A percentile compares a stretch with the other conserved stretches of the same genome.
phyloP scores from a whole-genome alignment of 92 coral and sea anemone genomes.

The Epizoanthus scotinus region DNA sequence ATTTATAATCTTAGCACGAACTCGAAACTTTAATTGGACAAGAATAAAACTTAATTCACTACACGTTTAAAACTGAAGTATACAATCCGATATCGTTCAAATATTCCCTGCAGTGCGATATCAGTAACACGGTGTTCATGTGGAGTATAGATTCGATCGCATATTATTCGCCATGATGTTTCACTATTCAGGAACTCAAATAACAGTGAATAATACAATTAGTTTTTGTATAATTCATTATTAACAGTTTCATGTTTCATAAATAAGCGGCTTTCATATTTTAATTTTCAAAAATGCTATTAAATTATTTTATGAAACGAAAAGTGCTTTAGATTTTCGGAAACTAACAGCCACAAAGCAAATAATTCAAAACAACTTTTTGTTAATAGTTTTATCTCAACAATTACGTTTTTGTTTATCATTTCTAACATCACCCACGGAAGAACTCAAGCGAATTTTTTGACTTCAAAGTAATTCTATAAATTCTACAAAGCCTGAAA shows the following conservation, averaged over 20 bases:
- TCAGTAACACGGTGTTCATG: neutral
- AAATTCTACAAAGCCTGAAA: neutral
- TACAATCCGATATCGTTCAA: conserved; percentile 7
- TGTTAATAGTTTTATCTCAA: neutral
- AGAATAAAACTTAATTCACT: conserved; percentile 17
- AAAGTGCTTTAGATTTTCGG: conserved; percentile 2
- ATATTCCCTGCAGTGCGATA: neutral
- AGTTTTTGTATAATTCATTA: neutral
- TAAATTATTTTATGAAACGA: neutral
- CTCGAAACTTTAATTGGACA: conserved; percentile 19
- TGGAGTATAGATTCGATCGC: neutral
- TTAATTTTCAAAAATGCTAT: conserved; percentile 28
- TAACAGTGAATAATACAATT: neutral
- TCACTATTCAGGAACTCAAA: neutral
- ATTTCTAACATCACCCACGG: neutral
- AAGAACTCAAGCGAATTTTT: neutral
- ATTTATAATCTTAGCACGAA: conserved; percentile 18
- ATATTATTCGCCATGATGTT: neutral
- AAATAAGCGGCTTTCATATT: conserved; percentile 17
- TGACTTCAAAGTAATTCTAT: neutral
- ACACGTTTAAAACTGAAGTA: conserved; percentile 2
- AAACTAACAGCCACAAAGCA: conserved; percentile 30
- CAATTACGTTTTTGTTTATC: neutral
- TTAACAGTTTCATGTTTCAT: neutral
- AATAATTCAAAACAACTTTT: neutral